Evolutionary conservation across 2,888 invertebrate genomes (phyloP).

Genomic region (Oegoconia quadripuncta): DNA sequence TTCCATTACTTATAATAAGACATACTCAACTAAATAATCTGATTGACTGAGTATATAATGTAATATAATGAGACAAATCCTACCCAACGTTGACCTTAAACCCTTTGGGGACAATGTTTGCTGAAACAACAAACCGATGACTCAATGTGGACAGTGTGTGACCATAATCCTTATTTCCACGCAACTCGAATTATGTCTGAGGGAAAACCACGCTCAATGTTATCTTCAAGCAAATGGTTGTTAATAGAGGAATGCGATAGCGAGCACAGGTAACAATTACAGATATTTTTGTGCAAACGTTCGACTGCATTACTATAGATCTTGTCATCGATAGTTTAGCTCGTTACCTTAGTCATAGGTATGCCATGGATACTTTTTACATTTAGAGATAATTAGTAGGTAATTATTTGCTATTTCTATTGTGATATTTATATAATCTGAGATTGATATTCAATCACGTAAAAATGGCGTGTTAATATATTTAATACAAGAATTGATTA

Average conservation of each 20-base stretch:
- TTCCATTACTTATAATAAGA: too few species aligned
- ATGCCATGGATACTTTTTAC: too few species aligned
- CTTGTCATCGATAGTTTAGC: slow-evolving; percentile 6
- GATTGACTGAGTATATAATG: too few species aligned
- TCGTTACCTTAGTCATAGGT: too few species aligned
- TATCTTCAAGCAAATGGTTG: slow-evolving; percentile 17
- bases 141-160: slow-evolving; percentile 9
- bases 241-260: slow-evolving; percentile 16
- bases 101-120: slow-evolving; percentile 4
- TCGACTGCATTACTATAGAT: slow-evolving; percentile 10
- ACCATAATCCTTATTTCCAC: slow-evolving; percentile 6
- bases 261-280: slow-evolving; percentile 17
- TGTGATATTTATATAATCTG: background rate
- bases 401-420: background rate
- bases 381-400: too few species aligned
- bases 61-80: background rate
- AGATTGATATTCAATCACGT: too few species aligned
- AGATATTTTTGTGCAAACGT: slow-evolving; percentile 19
- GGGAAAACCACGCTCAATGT: slow-evolving; percentile 21
- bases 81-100: background rate
- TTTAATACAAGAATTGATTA: too few species aligned
- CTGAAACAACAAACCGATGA: slow-evolving; percentile 8
- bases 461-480: too few species aligned
- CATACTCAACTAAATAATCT: too few species aligned
- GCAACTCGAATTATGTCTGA: slow-evolving; percentile 16